phyloP scores from a whole-genome alignment of 2,888 invertebrate genomes.

The Amiota communis region DNA sequence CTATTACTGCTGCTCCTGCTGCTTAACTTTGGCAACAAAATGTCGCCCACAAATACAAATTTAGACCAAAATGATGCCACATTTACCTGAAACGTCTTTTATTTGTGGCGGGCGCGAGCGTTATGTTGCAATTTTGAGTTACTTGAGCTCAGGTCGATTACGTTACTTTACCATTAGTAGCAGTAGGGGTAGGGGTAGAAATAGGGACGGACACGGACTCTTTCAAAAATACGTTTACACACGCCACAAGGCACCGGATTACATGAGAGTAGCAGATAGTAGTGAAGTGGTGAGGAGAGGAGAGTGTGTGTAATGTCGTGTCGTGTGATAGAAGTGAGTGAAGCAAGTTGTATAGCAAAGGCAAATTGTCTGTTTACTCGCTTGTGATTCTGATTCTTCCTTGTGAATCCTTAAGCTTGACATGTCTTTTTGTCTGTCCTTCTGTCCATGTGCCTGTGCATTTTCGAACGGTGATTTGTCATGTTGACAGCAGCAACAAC shows the following conservation, averaged over 20 bases:
- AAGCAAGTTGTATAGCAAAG: not conserved
- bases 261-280: too few relatives aligned
- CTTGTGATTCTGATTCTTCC: not conserved
- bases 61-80: conserved; percentile 6
- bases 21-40: not conserved
- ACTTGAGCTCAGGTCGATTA: not conserved
- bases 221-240: conserved; percentile 10
- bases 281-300: too few relatives aligned
- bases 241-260: not conserved
- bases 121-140: conserved; percentile 23
- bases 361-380: conserved; percentile 21
- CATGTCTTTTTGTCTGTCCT: not conserved
- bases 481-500: conserved; percentile 20
- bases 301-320: too few relatives aligned
- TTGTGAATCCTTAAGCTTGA: conserved; percentile 28
- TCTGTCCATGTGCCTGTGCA: conserved; percentile 1
- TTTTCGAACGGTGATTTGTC: conserved; percentile 26
- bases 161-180: too few relatives aligned
- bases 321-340: too few relatives aligned
- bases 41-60: conserved; percentile 1
- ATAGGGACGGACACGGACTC: not conserved
- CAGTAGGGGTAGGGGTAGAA: too few relatives aligned
- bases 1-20: too few relatives aligned
- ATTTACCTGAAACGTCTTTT: conserved; percentile 21
- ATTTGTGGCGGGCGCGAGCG: not conserved